A percentile compares a stretch with the other conserved stretches of the same genome.
Conservation (phyloP, 1,140 invertebrate genomes). For the Zophobas atratus region DNA sequence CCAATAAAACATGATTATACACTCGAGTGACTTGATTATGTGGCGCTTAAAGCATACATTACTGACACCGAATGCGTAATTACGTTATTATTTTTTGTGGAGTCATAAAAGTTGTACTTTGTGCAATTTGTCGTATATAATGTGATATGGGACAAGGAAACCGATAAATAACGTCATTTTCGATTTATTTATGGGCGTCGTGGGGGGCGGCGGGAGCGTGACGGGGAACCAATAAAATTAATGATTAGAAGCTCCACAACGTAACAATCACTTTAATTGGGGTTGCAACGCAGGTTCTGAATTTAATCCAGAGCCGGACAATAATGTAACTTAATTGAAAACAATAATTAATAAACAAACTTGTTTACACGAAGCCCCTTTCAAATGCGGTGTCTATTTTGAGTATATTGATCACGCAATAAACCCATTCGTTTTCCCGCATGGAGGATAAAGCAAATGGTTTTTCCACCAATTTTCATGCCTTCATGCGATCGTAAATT, state of each 20-base stretch:
- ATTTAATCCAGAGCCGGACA: constrained; percentile 36
- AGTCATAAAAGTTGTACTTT: constrained; percentile 21
- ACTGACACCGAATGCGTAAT: constrained; percentile 24
- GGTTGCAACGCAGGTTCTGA: constrained; percentile 8
- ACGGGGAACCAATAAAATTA: constrained; percentile 23
- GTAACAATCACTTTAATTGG: constrained; percentile 41
- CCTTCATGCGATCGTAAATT: constrained; percentile 14
- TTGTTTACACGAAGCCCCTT: constrained; percentile 37
- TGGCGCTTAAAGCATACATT: constrained; percentile 35
- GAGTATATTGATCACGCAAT: constrained; percentile 23
- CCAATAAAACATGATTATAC: constrained; percentile 30
- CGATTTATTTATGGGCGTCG: constrained; percentile 33
- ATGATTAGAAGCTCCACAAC: constrained; percentile 22
- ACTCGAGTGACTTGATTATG: constrained; percentile 19
- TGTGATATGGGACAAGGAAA: constrained; percentile 25
- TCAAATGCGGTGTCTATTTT: constrained; percentile 2
- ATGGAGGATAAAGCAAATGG: background rate
- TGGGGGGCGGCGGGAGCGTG: background rate
- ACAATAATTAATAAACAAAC: constrained; percentile 29
- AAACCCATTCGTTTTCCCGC: constrained; percentile 9
- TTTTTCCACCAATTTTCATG: constrained; percentile 18
- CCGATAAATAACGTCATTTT: constrained; percentile 40
- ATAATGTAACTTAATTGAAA: constrained; percentile 20
- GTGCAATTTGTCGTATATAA: constrained; percentile 32
- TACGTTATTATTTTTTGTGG: constrained; percentile 29